These are phyloP conservation scores for Azemiops feae DNA, from an alignment of 2,113 vertebrate genomes.

Conservation along the genomic window DNA sequence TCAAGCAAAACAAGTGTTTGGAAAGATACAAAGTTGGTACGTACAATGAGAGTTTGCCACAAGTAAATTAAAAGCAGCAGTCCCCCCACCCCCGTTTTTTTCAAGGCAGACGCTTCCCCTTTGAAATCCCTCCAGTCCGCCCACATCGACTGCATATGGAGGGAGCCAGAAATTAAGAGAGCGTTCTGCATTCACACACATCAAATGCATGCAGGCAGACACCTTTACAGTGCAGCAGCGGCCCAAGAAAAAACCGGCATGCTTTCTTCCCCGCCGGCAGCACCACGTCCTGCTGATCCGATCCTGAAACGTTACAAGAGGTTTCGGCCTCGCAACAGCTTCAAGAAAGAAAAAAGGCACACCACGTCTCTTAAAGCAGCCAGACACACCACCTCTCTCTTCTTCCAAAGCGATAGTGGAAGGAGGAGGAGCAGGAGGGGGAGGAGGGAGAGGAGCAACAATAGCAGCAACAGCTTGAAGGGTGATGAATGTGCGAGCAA, in stretches of 20 bases:
- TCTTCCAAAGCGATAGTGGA: not conserved
- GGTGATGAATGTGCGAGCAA: not conserved
- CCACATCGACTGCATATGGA: slow-evolving; percentile 54
- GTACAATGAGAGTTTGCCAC: slow-evolving; percentile 2
- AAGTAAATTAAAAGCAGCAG: slow-evolving; percentile 12
- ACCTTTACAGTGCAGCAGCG: not conserved
- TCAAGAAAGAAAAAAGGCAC: not conserved
- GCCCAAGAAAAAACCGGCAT: not conserved
- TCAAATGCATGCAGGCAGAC: slow-evolving; percentile 48
- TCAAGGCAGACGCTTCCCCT: slow-evolving; percentile 39
- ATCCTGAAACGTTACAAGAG: not conserved
- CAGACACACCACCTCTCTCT: slow-evolving; percentile 6
- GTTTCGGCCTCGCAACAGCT: not conserved
- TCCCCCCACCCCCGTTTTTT: not conserved
- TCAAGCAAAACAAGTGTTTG: not conserved
- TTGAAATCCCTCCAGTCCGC: slow-evolving; percentile 52
- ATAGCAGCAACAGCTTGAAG: slow-evolving; percentile 47
- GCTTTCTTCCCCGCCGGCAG: not conserved
- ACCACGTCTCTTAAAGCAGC: not conserved
- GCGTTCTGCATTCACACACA: slow-evolving; percentile 58
- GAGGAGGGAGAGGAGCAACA: slow-evolving; percentile 9
- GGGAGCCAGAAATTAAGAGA: slow-evolving; percentile 51
- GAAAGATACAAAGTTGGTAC: not conserved
- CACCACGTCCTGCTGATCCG: not conserved
- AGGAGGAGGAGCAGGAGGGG: not conserved